These are phyloP conservation scores for Carapus acus DNA, from an alignment of 2,797 vertebrate species.

Conservation along the genomic window DNA sequence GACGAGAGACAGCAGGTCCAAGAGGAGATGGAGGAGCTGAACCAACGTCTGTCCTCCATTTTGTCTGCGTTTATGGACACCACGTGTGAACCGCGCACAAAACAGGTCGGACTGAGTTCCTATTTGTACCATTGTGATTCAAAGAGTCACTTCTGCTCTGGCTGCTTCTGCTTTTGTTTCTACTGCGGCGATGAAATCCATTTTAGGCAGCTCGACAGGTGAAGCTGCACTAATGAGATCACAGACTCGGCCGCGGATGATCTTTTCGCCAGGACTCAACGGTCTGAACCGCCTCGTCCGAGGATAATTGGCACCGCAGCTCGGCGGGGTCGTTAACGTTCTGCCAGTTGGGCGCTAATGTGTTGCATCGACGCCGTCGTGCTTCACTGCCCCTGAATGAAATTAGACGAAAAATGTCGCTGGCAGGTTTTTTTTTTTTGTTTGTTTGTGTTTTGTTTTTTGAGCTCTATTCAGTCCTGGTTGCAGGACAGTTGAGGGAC, in stretches of 20 bases:
- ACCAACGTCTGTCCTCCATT: constrained; percentile 23
- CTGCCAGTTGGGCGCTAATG: neutral
- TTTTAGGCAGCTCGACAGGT: too few relatives aligned
- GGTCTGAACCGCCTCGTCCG: neutral
- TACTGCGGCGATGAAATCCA: constrained; percentile 1
- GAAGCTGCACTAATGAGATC: constrained; percentile 5
- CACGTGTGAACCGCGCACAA: constrained; percentile 26
- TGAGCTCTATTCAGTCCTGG: too few relatives aligned
- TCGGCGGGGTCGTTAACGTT: neutral
- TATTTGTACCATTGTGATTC: too few relatives aligned
- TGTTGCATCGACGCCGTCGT: too few relatives aligned
- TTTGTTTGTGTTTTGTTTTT: too few relatives aligned
- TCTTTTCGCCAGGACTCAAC: neutral
- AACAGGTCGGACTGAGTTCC: constrained; percentile 36
- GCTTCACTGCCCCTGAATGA: too few relatives aligned
- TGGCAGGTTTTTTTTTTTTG: too few relatives aligned
- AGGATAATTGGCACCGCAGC: too few relatives aligned
- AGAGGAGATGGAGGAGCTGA: constrained; percentile 47
- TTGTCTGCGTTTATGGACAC: constrained; percentile 33
- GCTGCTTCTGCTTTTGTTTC: neutral
- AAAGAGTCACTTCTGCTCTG: too few relatives aligned
- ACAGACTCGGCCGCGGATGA: neutral
- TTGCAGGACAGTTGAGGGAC: too few relatives aligned
- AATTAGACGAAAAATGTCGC: too few relatives aligned
- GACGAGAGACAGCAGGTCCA: constrained; percentile 43